Evolutionary conservation across 2,797 vertebrate species (phyloP), one percentile per base, ranked within the genome.

Genomic region (Bufotes viridis): DNA sequence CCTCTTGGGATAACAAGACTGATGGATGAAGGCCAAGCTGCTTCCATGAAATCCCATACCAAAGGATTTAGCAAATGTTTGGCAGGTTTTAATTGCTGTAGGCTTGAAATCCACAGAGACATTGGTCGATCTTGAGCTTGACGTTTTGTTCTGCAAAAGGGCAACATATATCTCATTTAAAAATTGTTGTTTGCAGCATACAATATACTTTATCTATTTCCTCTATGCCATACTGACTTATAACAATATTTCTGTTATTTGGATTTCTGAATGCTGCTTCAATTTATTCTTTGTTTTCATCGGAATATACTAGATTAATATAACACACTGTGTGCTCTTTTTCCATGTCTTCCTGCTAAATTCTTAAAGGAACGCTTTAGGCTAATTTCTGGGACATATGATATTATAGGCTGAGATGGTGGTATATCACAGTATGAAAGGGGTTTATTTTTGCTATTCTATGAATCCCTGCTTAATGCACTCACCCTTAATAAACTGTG

Each of bases 1-100:
- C 97, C 97, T 95, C 97, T 96, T 78, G 95, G 95, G 91, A 98
- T 94, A 53, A 98, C 97, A 94, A 98, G 91, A 91, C 97, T 98
- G 61, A 98, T 97, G 3, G 97, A 97, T 61, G 97, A 98, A 0
- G 97, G 97, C 97, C 97, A 98, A 0, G 96, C 96, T 57, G 96
- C 96, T 90, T 96, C 93, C 97, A 98, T 98, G 90, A 98, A 97
- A 91, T 97, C 96, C 94, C 97, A 96, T 51, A 98, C 95, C 75
- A 97, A 82, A 3, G 97, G 96, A 89, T 85, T 94, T 90, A 98
- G 95, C 90, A 97, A 92, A 90, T 96, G 95, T 90, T 94, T 96
- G 42, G 96, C 96, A 4, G 96, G 95, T 88, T 97, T 94, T 90
- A 98, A 91, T 83, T 98, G 97, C 89, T 95, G 94, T n/a, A 97